Conservation (phyloP, 2,888 invertebrate species). For the Dermolepida albohirtum region DNA sequence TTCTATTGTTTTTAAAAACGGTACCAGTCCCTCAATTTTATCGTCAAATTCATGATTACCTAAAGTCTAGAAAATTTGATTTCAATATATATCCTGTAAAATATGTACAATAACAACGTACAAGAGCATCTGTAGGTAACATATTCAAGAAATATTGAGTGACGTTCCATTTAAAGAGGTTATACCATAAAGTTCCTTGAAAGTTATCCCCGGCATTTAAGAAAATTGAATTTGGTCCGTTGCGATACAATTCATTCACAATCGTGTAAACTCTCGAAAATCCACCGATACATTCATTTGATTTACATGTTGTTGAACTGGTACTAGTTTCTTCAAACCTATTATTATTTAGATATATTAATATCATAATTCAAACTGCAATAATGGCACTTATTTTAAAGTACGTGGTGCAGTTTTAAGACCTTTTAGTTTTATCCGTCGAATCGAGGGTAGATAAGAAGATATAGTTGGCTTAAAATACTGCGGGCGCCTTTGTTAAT, state of each 20-base stretch:
- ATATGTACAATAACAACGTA: slow-evolving; percentile 61
- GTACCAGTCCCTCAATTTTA: slow-evolving; percentile 76
- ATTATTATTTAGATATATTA: background rate
- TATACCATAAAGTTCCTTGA: slow-evolving; percentile 89
- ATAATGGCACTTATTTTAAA: no score
- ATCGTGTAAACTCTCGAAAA: slow-evolving; percentile 74
- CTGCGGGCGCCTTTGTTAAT: no score
- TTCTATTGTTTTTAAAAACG: slow-evolving; percentile 74
- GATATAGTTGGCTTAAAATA: no score
- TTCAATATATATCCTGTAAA: no score
- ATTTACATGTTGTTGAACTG: slow-evolving; percentile 69
- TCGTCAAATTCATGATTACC: slow-evolving; percentile 92
- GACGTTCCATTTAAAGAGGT: slow-evolving; percentile 78
- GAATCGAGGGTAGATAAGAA: no score
- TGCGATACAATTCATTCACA: slow-evolving; percentile 63
- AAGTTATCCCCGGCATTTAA: slow-evolving; percentile 88
- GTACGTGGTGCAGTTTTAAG: no score
- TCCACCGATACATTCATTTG: slow-evolving; percentile 74
- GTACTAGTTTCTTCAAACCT: slow-evolving; percentile 71
- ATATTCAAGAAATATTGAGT: slow-evolving; percentile 81
- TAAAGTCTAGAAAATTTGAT: slow-evolving; percentile 70
- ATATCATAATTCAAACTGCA: background rate
- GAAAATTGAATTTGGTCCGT: slow-evolving; percentile 64
- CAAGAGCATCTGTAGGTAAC: slow-evolving; percentile 81
- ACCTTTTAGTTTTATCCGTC: no score